phyloP scores from a whole-genome alignment of 2,888 invertebrate species.

The Chrysodeixis includens region DNA sequence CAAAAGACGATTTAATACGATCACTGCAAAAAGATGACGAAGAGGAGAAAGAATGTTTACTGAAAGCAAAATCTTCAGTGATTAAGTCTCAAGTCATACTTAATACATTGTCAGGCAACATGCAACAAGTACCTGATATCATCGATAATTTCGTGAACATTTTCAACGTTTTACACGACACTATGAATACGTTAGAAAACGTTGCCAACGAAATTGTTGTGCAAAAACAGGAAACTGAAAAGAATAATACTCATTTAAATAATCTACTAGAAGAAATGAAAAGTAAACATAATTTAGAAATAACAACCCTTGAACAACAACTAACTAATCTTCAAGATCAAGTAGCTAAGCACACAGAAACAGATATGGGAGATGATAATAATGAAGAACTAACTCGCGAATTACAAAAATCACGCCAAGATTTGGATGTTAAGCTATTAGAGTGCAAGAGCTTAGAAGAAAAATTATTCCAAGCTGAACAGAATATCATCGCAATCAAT shows the following conservation, averaged over 20 bases:
- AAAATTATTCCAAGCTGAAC: slow-evolving; percentile 31
- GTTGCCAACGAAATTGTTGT: slow-evolving; percentile 58
- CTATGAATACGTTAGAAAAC: slow-evolving; percentile 65
- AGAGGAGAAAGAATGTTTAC: slow-evolving; percentile 61
- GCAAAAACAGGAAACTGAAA: slow-evolving; percentile 59
- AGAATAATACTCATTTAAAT: slow-evolving; percentile 53
- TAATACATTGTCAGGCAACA: slow-evolving; percentile 64
- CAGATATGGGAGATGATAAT: slow-evolving; percentile 44
- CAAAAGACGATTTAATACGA: slow-evolving; percentile 64
- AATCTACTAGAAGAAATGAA: slow-evolving; percentile 46
- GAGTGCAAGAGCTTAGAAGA: slow-evolving; percentile 29
- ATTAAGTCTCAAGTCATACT: slow-evolving; percentile 66
- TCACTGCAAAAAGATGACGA: slow-evolving; percentile 59
- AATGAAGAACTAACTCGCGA: slow-evolving; percentile 31
- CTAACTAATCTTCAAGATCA: slow-evolving; percentile 50
- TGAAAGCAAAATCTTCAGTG: slow-evolving; percentile 63
- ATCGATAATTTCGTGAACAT: slow-evolving; percentile 66
- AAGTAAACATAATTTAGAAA: slow-evolving; percentile 49
- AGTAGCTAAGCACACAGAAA: slow-evolving; percentile 41
- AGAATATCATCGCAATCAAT: slow-evolving; percentile 20
- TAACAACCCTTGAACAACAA: slow-evolving; percentile 45
- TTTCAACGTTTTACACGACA: slow-evolving; percentile 63
- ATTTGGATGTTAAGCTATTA: slow-evolving; percentile 33
- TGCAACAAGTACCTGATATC: slow-evolving; percentile 65
- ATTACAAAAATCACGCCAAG: slow-evolving; percentile 41